phyloP scores from a whole-genome alignment of 2,888 invertebrate genomes.

The Sarcophaga subvicina region DNA sequence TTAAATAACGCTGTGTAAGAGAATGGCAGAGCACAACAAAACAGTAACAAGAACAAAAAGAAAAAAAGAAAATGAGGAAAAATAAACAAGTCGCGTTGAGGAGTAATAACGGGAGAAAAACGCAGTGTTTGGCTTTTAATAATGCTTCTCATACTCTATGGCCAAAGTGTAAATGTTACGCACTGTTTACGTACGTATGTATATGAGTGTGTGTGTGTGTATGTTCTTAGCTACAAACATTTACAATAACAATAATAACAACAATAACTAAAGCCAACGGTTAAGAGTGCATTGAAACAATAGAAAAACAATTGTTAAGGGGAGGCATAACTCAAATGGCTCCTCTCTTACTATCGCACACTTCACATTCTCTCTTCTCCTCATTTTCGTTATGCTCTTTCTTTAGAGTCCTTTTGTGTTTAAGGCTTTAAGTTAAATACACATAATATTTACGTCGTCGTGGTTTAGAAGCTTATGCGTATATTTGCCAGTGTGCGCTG shows the following conservation, averaged over 20 bases:
- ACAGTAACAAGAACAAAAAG: neutral
- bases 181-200: conserved; percentile 16
- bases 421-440: conserved; percentile 34
- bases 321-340: conserved; percentile 18
- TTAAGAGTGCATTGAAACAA: conserved; percentile 54
- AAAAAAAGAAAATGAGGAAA: neutral
- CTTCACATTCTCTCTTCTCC: neutral
- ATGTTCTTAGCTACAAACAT: neutral
- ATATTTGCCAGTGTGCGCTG: neutral
- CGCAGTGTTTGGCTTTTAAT: neutral
- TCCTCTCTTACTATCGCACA: conserved; percentile 7
- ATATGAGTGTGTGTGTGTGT: neutral
- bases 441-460: conserved; percentile 47
- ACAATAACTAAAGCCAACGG: conserved; percentile 5
- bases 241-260: conserved; percentile 36
- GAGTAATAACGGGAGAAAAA: conserved; percentile 14
- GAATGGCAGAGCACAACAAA: neutral
- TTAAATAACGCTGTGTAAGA: conserved; percentile 32
- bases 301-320: conserved; percentile 46
- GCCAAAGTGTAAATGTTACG: conserved; percentile 29
- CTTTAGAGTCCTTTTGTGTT: conserved; percentile 10
- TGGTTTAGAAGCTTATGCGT: conserved; percentile 2
- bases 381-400: conserved; percentile 33
- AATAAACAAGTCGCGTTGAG: neutral
- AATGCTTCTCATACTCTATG: neutral